These are phyloP conservation scores for Sinhomidia bicolor DNA, from an alignment of 2,888 invertebrate species.

Conservation along the genomic window DNA sequence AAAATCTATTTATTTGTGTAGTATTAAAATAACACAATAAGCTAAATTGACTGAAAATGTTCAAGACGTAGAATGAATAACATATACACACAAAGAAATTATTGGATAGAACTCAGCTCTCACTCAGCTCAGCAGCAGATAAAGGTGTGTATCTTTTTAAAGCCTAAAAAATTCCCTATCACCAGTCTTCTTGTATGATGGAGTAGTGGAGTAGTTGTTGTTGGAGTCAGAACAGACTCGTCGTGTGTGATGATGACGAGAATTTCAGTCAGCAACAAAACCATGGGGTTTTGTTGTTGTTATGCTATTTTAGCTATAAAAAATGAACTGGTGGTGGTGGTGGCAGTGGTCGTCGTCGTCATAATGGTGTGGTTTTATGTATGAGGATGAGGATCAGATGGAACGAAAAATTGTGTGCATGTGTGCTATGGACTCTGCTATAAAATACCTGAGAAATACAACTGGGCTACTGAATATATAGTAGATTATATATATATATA, in stretches of 20 bases:
- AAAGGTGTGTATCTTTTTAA: slow-evolving; percentile 13
- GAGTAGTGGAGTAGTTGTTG: neutral
- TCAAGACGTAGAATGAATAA: neutral
- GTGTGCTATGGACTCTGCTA: neutral
- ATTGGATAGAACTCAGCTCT: neutral
- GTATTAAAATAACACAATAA: neutral
- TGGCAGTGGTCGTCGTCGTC: neutral
- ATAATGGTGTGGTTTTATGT: neutral
- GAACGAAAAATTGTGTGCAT: neutral
- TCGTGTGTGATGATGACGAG: neutral
- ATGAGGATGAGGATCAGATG: neutral
- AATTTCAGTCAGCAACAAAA: slow-evolving; percentile 41
- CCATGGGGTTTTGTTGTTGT: slow-evolving; percentile 35
- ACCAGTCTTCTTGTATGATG: neutral
- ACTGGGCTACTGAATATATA: neutral
- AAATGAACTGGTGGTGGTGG: slow-evolving; percentile 32
- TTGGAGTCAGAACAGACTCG: neutral
- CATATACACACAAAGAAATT: neutral
- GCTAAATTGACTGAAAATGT: neutral
- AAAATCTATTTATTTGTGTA: slow-evolving; percentile 1
- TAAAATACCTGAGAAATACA: neutral
- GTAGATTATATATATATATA: too few species aligned
- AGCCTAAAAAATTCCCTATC: slow-evolving; percentile 27
- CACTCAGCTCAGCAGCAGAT: neutral
- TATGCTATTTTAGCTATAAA: slow-evolving; percentile 32